A percentile compares a stretch with the other conserved stretches of the same genome.
Evolutionary conservation across 2,113 vertebrate genomes (phyloP).

Genomic region (Parus major): DNA sequence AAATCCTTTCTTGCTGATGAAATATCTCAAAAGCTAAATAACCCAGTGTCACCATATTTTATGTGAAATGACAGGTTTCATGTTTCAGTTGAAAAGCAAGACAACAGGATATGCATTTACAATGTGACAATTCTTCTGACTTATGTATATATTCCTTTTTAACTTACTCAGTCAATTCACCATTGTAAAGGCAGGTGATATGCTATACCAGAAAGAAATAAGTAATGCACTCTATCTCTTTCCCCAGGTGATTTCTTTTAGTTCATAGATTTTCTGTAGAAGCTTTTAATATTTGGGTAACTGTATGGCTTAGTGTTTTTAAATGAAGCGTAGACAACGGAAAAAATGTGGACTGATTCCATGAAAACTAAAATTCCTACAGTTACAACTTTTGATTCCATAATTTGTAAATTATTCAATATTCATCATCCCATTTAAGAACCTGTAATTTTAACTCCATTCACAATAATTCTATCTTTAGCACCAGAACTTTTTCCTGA

Average conservation of each 20-base stretch:
- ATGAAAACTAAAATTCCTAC: not conserved
- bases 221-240: not conserved
- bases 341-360: not conserved
- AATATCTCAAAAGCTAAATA: conserved; percentile 64
- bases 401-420: not conserved
- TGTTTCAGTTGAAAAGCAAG: conserved; percentile 11
- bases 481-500: fast-evolving
- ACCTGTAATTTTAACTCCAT: not conserved
- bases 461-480: not conserved
- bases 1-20: conserved; percentile 10
- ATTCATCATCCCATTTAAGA: not conserved
- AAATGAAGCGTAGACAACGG: not conserved
- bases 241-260: not conserved
- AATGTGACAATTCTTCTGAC: conserved; percentile 44
- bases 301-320: not conserved
- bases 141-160: not conserved
- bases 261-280: not conserved
- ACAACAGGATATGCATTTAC: conserved; percentile 5
- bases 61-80: conserved; percentile 3
- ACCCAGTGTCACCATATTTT: conserved; percentile 35
- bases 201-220: conserved; percentile 11
- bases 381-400: not conserved
- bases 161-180: not conserved
- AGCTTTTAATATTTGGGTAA: not conserved
- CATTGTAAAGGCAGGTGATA: not conserved